Base-by-base conservation (phyloP, 1,140 invertebrate species). In the Drosophila mojavensis region DNA sequence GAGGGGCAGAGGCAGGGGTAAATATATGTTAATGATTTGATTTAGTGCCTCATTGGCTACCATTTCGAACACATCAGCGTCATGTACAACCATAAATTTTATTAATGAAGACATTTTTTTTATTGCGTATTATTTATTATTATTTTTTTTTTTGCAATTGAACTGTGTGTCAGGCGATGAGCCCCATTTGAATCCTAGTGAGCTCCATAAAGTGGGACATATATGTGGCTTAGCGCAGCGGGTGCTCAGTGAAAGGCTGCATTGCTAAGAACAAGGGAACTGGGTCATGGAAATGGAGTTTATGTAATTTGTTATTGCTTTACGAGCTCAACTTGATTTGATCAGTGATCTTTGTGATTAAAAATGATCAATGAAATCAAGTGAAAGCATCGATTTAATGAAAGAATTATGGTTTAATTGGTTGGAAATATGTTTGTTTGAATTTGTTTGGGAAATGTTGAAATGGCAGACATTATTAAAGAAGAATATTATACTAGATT, bases 1-100 rank as follows among this genome's bases (percentile, higher is more conserved):
- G 41, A n/a, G 41, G 6, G n/a, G 1, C 15, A 15, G 41, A 3
- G 5, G n/a, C 3, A 36, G 9, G 41, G 26, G 56, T 5, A 47
- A 9, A 63, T 61, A 51, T 73, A 62, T 77, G 63, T 72, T 73
- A 77, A 77, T 77, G 58, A 67, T 67, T 73, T 73, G 62, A 53
- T 60, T 63, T 62, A 47, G 53, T 36, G 30, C 36, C 48, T 58
- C 39, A 62, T 54, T 62, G 59, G 51, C 60, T 73, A 55, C 41
- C 50, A 61, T 5, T 50, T 62, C 39, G 45, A 58, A 59, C 51
- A 68, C 41, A 47, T 58, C 55, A 20, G 47, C 56, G 43, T 56
- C 41, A 47, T 33, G 47, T 28, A 50, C 56, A 24, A 1, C 7
- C 47, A 70, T 75, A 28, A 63, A 70, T 69, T 69, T 45, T 50